Base-by-base conservation (phyloP, 2,888 invertebrate genomes). In the Geophilus truncorum region DNA sequence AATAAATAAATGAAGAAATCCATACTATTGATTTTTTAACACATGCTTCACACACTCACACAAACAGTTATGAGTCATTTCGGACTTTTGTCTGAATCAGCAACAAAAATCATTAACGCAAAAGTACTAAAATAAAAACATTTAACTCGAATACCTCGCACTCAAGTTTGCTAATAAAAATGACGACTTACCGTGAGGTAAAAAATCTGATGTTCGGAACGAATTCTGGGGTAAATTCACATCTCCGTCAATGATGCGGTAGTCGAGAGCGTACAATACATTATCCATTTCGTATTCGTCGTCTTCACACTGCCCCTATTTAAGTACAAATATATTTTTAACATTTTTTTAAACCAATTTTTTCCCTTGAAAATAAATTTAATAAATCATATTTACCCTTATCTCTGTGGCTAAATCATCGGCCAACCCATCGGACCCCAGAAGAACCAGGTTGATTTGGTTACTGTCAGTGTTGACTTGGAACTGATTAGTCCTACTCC, bases 361-460 rank as follows among this genome's bases (percentile, higher is more conserved):
- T n/a, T n/a, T n/a, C n/a, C n/a, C n/a, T n/a, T n/a, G n/a, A n/a
- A n/a, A n/a, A n/a, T n/a, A n/a, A n/a, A n/a, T n/a, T n/a, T n/a
- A n/a, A n/a, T n/a, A n/a, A n/a, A n/a, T n/a, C n/a, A n/a, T n/a
- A n/a, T n/a, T n/a, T 86, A 90, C 91, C 85, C 93, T 89, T 83
- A 97, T 92, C 85, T 96, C 94, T 85, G 92, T 92, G 83, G 94
- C 93, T 84, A 97, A 92, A 87, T 95, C 94, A 82, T 94, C 93
- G 21, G 96, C 94, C 84, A 96, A 90, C 82, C 94, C 94, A 86
- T 93, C 93, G 84, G 92, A 91, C 84, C 97, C 97, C 80, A 97
- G 90, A 85, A 97, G 92, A 81, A 96, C 92, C 85, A 97, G 90
- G 89, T 96, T 96, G 84, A 97, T 90, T 85, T 92, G 91, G 87